Conservation (phyloP, 2,113 vertebrate species). For the Capreolus pygargus region DNA sequence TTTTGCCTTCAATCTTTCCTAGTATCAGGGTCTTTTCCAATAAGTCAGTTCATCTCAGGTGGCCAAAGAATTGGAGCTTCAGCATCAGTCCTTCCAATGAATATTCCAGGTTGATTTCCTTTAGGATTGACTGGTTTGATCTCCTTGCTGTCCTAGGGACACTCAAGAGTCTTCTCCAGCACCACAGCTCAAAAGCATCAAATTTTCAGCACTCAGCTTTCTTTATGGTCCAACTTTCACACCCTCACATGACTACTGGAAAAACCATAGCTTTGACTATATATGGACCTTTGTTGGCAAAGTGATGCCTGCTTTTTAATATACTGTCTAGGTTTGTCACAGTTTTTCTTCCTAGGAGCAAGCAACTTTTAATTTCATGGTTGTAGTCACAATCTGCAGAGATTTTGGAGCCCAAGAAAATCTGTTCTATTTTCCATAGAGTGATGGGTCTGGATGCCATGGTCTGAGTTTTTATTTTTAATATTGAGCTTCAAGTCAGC, state of each 20-base stretch:
- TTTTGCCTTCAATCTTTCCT: background rate
- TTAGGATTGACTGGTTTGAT: background rate
- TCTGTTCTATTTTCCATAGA: background rate
- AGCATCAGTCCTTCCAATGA: background rate
- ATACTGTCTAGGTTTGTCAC: background rate
- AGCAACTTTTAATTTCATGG: background rate
- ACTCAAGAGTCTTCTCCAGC: background rate
- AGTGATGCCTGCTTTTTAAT: background rate
- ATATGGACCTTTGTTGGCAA: background rate
- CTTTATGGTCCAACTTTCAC: background rate
- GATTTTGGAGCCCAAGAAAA: background rate
- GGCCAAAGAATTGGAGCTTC: background rate
- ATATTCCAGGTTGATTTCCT: background rate
- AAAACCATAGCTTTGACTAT: background rate
- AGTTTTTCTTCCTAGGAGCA: background rate
- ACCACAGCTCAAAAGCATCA: background rate
- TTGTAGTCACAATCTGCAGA: background rate
- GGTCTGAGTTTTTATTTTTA: background rate
- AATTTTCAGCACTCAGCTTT: background rate
- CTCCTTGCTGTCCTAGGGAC: background rate
- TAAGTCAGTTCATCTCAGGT: background rate
- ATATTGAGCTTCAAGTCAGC: background rate
- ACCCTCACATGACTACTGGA: background rate
- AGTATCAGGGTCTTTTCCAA: background rate
- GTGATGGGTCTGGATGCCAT: background rate